Conservation (phyloP, 2,888 invertebrate genomes). For the Tuberolachnus salignus region DNA sequence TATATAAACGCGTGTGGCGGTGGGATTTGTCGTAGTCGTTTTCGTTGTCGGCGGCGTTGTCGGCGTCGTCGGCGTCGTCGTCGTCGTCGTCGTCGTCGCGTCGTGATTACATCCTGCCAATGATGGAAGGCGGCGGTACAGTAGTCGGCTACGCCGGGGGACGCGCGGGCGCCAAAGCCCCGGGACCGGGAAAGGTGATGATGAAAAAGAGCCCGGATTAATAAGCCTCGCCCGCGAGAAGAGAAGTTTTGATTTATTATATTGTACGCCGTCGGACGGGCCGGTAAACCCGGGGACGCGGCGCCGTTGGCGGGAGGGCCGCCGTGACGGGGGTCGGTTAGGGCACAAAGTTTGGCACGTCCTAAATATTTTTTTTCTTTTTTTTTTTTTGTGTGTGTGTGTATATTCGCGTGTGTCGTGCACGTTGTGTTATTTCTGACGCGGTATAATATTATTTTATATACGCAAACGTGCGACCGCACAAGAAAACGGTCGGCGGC, state of each 20-base stretch:
- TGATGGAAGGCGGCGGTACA: neutral
- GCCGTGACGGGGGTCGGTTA: neutral
- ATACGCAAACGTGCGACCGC: neutral
- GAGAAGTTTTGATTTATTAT: conserved; percentile 54
- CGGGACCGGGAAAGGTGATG: conserved; percentile 41
- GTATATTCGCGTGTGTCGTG: neutral
- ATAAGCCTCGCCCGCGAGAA: conserved; percentile 34
- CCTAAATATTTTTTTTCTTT: conserved; percentile 7
- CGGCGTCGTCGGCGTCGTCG: neutral
- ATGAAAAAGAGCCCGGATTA: conserved; percentile 56
- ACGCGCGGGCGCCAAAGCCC: conserved; percentile 2
- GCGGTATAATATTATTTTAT: neutral
- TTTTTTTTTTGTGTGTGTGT: neutral
- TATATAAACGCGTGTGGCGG: neutral
- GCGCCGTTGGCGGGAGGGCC: neutral
- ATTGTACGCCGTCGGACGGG: conserved; percentile 15
- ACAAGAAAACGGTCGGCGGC: neutral
- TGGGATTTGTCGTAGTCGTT: conserved; percentile 40
- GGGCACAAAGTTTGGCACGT: conserved; percentile 14
- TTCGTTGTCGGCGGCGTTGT: conserved; percentile 10
- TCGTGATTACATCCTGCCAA: conserved; percentile 44
- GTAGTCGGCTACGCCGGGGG: neutral
- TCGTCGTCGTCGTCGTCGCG: conserved; percentile 29
- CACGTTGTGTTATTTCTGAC: neutral
- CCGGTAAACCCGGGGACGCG: neutral